These are phyloP conservation scores for Graptemys geographica DNA, from an alignment of 2,797 vertebrate species.

Conservation along the genomic window DNA sequence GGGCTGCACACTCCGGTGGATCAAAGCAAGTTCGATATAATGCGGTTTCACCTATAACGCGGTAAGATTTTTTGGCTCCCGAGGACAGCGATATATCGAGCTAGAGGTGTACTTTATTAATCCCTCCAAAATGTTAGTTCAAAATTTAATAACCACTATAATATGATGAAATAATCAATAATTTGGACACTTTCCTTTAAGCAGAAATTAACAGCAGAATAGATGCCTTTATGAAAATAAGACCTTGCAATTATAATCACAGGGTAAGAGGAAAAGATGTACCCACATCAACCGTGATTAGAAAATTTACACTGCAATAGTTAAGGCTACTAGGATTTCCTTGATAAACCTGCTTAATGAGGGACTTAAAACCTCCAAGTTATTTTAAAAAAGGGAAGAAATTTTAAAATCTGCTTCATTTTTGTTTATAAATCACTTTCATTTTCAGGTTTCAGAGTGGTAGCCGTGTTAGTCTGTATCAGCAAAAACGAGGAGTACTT, in stretches of 20 bases:
- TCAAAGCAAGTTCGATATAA: no score
- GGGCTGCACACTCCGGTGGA: no score
- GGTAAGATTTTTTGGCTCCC: no score
- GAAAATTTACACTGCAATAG: conserved; percentile 57
- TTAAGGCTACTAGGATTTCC: neutral
- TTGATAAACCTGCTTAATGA: conserved; percentile 60
- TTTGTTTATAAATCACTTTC: neutral
- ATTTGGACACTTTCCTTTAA: conserved; percentile 20
- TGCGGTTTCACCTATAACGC: no score
- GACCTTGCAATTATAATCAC: conserved; percentile 22
- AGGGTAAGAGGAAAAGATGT: conserved; percentile 38
- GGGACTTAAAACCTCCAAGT: conserved; percentile 29
- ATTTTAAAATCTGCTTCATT: neutral
- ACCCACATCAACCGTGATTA: conserved; percentile 49
- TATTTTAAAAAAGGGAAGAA: neutral
- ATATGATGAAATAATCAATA: neutral
- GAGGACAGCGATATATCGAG: no score
- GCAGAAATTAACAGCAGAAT: conserved; percentile 29
- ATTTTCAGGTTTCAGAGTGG: neutral
- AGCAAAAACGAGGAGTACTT: no score
- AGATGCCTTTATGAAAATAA: conserved; percentile 53
- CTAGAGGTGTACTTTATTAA: neutral
- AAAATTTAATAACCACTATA: neutral
- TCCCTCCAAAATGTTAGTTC: neutral
- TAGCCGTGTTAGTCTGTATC: no score